phyloP scores from a whole-genome alignment of 2,888 invertebrate species.

The Galeruca laticollis region DNA sequence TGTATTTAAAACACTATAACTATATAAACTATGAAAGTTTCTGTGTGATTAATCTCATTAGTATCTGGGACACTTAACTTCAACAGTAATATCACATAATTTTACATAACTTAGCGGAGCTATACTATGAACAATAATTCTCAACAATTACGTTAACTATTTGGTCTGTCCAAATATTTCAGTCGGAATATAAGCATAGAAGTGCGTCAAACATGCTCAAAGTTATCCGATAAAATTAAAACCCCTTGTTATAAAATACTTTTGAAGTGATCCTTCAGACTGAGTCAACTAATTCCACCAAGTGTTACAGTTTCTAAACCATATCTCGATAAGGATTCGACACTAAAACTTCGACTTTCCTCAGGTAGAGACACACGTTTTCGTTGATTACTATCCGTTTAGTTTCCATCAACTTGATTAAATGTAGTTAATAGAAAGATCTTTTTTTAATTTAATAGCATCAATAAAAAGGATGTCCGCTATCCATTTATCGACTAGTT shows the following conservation, averaged over 20 bases:
- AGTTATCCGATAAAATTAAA: constrained; percentile 57
- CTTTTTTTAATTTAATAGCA: constrained; percentile 16
- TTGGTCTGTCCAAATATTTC: neutral
- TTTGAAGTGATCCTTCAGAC: constrained; percentile 55
- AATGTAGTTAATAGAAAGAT: constrained; percentile 19
- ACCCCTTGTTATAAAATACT: constrained; percentile 53
- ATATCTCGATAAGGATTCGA: constrained; percentile 52
- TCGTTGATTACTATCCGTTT: constrained; percentile 25
- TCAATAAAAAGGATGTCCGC: constrained; percentile 13
- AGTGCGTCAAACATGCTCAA: constrained; percentile 44
- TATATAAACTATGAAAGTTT: too few species aligned
- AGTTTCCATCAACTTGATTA: constrained; percentile 39
- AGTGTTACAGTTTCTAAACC: constrained; percentile 53
- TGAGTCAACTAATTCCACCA: constrained; percentile 52
- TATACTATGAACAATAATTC: neutral
- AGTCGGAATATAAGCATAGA: too few species aligned
- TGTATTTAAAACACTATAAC: too few species aligned
- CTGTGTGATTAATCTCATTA: too few species aligned
- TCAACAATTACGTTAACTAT: neutral
- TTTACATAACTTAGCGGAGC: too few species aligned
- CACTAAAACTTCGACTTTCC: constrained; percentile 51
- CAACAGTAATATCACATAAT: too few species aligned
- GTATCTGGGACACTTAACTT: too few species aligned
- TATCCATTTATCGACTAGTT: constrained; percentile 1
- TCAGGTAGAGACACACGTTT: constrained; percentile 25